phyloP scores from a whole-genome alignment of 2,113 vertebrate species.

The Petrocephalus zakoni region DNA sequence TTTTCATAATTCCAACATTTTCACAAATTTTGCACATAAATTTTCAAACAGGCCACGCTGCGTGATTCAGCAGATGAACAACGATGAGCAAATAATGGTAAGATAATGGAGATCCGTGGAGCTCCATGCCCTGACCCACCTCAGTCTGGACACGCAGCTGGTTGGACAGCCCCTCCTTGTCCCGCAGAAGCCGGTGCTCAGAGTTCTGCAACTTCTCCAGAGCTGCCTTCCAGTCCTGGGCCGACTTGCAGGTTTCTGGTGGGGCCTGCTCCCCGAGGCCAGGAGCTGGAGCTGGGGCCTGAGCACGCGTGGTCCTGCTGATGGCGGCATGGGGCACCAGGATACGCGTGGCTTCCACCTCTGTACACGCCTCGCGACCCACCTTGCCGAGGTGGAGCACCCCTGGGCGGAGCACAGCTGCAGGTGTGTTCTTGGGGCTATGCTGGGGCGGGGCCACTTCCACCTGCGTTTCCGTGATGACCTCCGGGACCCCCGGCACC shows the following conservation, averaged over 20 bases:
- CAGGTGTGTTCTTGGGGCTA: constrained; percentile 50
- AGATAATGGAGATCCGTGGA: neutral
- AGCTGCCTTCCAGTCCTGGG: constrained; percentile 67
- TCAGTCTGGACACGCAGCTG: constrained; percentile 91
- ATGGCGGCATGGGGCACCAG: constrained; percentile 86
- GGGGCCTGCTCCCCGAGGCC: constrained; percentile 55
- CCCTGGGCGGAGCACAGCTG: constrained; percentile 61
- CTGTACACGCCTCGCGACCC: constrained; percentile 70
- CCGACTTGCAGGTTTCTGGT: constrained; percentile 61
- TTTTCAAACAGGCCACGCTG: neutral
- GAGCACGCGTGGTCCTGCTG: constrained; percentile 51
- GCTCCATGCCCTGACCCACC: constrained; percentile 54
- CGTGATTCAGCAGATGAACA: neutral
- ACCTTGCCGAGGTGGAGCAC: constrained; percentile 86
- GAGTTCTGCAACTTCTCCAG: constrained; percentile 85
- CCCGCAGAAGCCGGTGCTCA: constrained; percentile 84
- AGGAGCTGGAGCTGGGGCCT: constrained; percentile 39
- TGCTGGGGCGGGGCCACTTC: constrained; percentile 50
- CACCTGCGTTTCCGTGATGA: constrained; percentile 36
- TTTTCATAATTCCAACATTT: neutral
- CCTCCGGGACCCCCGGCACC: constrained; percentile 55
- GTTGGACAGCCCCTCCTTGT: constrained; percentile 90
- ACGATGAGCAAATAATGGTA: neutral
- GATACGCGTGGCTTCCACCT: constrained; percentile 85
- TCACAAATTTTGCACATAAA: neutral